Evolutionary conservation across 2,888 invertebrate species (phyloP).

Genomic region (Thalpophila matura): DNA sequence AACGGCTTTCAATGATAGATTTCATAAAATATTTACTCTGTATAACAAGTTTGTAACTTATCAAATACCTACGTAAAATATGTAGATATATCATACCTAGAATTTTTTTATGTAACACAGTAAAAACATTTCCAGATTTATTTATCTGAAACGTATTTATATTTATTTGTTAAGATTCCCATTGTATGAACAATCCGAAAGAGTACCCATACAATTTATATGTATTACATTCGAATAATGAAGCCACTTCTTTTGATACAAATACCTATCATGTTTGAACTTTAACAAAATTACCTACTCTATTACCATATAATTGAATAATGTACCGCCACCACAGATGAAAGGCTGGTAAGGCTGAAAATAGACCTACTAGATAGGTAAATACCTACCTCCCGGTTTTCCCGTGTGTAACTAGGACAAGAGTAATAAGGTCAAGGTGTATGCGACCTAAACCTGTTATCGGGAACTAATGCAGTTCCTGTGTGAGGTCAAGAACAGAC

Average conservation of each 20-base stretch:
- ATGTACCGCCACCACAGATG: background rate
- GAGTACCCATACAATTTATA: background rate
- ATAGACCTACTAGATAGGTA: slow-evolving; percentile 3
- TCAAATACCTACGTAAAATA: too few species aligned
- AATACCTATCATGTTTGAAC: background rate
- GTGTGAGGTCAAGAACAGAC: slow-evolving; percentile 52
- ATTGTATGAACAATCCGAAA: background rate
- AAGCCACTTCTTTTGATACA: background rate
- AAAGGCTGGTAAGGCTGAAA: slow-evolving; percentile 9
- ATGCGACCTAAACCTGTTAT: slow-evolving; percentile 70
- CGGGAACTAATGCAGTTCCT: slow-evolving; percentile 71
- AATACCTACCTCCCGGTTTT: slow-evolving; percentile 14
- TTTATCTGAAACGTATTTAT: too few species aligned
- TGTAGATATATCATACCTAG: too few species aligned
- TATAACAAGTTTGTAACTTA: slow-evolving; percentile 5
- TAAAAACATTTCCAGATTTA: too few species aligned
- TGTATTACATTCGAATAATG: too few species aligned
- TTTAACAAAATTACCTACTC: background rate
- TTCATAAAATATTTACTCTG: background rate
- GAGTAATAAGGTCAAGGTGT: slow-evolving; percentile 66
- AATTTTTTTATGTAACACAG: too few species aligned
- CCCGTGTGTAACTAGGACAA: slow-evolving; percentile 56
- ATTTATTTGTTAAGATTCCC: background rate
- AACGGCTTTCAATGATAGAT: slow-evolving; percentile 15
- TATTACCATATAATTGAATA: background rate